Evolutionary conservation across 2,113 vertebrate species (phyloP), one percentile per base, ranked within the genome.

Genomic region (Coregonus clupeaformis): DNA sequence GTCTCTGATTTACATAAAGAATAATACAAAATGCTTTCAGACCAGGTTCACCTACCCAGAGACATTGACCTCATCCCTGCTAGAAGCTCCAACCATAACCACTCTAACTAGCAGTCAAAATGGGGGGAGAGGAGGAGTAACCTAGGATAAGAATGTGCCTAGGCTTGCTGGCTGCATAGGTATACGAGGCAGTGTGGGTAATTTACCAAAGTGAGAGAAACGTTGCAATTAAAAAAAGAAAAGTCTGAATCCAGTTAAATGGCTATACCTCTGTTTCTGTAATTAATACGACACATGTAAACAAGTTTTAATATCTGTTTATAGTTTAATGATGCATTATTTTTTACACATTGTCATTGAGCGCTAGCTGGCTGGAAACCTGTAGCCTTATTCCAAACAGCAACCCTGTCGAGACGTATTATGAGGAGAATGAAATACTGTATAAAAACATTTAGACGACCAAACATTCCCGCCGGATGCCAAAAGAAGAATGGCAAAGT

Each of bases 11-110:
- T n/a, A n/a, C n/a, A n/a, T n/a, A n/a, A n/a, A n/a, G n/a, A n/a
- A n/a, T n/a, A n/a, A n/a, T n/a, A n/a, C n/a, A n/a, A n/a, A n/a
- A n/a, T n/a, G n/a, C n/a, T n/a, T n/a, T n/a, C n/a, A n/a, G n/a
- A n/a, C n/a, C n/a, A n/a, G n/a, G n/a, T 27, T 67, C 65, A 13
- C 65, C 65, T 13, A 67, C 65, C 29, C 65, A 27, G 65, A 67
- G 3, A 67, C 30, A 30, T 6, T 6, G 65, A 13, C n/a, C 65
- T 7, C 65, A 67, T 55, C 49, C 49, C 16, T 14, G 49, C 9
- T 18, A 55, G 11, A n/a, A n/a, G n/a, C n/a, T 14, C 2, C 49
- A 12, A 2, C 49, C 3, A 6, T 42, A 42, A 6, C 59, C n/a
- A 13, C 59, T n/a, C n/a, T n/a, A n/a, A n/a, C n/a, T n/a, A n/a